phyloP scores from a whole-genome alignment of 2,888 invertebrate species.

The Melanophora roralis region DNA sequence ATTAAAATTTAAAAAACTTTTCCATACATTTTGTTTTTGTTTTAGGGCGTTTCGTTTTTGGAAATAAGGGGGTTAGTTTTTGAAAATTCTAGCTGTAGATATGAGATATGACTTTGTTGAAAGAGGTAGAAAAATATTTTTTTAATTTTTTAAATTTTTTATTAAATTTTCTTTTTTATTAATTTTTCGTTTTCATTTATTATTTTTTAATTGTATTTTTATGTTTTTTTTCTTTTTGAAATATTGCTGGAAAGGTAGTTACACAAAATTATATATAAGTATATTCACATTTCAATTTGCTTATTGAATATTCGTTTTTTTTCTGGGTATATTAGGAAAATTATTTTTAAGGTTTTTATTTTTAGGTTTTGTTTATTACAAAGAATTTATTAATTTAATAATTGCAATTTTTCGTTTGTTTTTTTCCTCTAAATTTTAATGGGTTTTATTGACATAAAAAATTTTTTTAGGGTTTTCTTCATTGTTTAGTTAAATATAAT shows the following conservation, averaged over 20 bases:
- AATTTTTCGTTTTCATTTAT: constrained; percentile 42
- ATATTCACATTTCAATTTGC: constrained; percentile 46
- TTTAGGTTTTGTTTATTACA: constrained; percentile 22
- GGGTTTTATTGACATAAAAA: constrained; percentile 57
- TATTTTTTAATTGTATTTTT: constrained; percentile 36
- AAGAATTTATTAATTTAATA: constrained; percentile 52
- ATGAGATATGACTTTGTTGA: too few species aligned
- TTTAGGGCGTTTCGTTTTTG: too few species aligned
- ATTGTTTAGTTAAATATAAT: constrained; percentile 57
- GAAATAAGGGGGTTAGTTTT: too few species aligned
- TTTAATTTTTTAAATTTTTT: constrained; percentile 29
- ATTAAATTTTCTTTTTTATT: constrained; percentile 40
- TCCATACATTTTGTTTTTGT: too few species aligned
- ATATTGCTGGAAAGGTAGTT: constrained; percentile 64
- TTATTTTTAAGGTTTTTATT: constrained; percentile 13
- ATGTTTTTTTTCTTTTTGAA: constrained; percentile 42
- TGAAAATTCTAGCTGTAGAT: too few species aligned
- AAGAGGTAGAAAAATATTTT: too few species aligned
- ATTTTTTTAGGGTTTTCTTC: constrained; percentile 34
- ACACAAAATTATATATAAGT: constrained; percentile 56
- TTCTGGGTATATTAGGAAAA: constrained; percentile 41
- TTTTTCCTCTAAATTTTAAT: constrained; percentile 52
- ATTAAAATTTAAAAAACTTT: too few species aligned
- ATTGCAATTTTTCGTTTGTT: constrained; percentile 36
- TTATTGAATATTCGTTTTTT: constrained; percentile 1